Evolutionary conservation across 2,797 vertebrate species (phyloP).

Genomic region (Clarias pachynema): DNA sequence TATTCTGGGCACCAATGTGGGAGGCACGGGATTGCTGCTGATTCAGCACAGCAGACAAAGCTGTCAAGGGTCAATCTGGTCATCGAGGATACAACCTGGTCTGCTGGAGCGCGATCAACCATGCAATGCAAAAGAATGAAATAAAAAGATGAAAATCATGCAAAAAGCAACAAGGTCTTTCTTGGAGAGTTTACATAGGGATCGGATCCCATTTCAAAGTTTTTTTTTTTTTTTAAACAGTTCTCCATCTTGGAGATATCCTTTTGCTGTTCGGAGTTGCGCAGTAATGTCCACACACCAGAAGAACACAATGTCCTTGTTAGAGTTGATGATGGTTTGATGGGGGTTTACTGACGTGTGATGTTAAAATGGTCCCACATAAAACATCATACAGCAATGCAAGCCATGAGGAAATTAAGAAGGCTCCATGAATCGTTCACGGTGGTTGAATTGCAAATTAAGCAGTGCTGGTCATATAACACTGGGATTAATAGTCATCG

Average conservation of each 20-base stretch:
- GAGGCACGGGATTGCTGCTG: conserved; percentile 37
- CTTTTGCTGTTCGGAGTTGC: conserved; percentile 37
- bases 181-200: conserved; percentile 64
- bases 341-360: conserved; percentile 62
- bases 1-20: conserved; percentile 41
- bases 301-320: conserved; percentile 43
- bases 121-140: conserved; percentile 70
- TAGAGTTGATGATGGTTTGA: conserved; percentile 45
- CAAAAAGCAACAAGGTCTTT: conserved; percentile 65
- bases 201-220: conserved; percentile 58
- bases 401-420: conserved; percentile 60
- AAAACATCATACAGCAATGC: conserved; percentile 68
- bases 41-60: conserved; percentile 48
- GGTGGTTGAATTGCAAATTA: conserved; percentile 52
- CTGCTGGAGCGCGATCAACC: conserved; percentile 65
- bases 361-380: conserved; percentile 70
- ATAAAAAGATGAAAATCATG: conserved; percentile 64
- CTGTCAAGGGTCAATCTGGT: conserved; percentile 40
- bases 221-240: conserved; percentile 47
- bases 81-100: conserved; percentile 33
- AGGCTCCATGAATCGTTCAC: conserved; percentile 53
- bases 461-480: conserved; percentile 51
- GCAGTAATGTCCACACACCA: conserved; percentile 65
- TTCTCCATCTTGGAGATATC: conserved; percentile 38
- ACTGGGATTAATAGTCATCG: conserved; percentile 87